Conservation (phyloP, 2,113 vertebrate genomes). For the Crocuta crocuta region DNA sequence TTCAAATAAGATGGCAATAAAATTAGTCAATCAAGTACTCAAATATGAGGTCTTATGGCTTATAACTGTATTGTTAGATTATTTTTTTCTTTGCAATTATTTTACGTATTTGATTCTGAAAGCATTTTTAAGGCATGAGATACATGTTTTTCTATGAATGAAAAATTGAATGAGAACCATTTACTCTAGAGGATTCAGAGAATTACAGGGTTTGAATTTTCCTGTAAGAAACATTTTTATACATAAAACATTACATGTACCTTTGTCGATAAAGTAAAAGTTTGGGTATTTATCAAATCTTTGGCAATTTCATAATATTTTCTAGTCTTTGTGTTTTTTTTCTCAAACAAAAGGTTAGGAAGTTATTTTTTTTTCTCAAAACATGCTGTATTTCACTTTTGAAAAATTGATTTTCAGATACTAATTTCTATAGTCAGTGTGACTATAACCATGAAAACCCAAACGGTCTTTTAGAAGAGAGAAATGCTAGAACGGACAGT, state of each 20-base stretch:
- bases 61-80: neutral
- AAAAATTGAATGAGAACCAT: neutral
- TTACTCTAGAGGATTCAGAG: neutral
- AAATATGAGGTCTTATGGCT: neutral
- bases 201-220: neutral
- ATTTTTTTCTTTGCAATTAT: slow-evolving; percentile 10
- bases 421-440: neutral
- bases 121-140: slow-evolving; percentile 7
- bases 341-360: neutral
- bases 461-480: neutral
- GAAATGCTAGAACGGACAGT: neutral
- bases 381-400: neutral
- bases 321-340: neutral
- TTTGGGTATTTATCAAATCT: neutral
- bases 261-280: neutral
- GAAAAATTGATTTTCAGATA: neutral
- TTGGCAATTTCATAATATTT: neutral
- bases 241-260: neutral
- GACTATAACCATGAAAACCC: neutral
- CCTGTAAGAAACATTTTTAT: neutral
- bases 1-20: neutral
- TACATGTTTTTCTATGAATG: neutral
- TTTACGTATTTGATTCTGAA: slow-evolving; percentile 28
- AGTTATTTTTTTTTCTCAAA: neutral
- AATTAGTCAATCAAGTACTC: neutral